These are phyloP conservation scores for Drosophila gunungcola DNA, from an alignment of 1,140 invertebrate genomes.

Conservation along the genomic window DNA sequence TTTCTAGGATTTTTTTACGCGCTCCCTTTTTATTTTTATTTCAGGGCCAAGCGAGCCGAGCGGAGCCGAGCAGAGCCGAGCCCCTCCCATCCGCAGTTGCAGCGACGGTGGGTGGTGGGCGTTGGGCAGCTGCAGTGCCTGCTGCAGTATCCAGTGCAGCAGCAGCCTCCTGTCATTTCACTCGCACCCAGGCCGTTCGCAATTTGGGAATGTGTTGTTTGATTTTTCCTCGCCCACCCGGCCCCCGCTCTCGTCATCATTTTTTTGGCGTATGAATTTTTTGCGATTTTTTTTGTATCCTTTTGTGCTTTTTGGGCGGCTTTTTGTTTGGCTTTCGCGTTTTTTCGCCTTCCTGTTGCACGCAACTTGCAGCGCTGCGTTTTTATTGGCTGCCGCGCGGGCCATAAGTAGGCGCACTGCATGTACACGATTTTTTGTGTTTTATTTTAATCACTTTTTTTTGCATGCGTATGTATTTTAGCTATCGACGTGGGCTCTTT, in stretches of 20 bases:
- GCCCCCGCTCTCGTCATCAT: not conserved
- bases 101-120: not conserved
- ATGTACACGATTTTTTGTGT: slow-evolving; percentile 27
- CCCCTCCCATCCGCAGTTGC: slow-evolving; percentile 49
- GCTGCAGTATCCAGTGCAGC: slow-evolving; percentile 33
- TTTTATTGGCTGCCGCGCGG: slow-evolving; percentile 80
- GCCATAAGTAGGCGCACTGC: slow-evolving; percentile 75
- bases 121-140: slow-evolving; percentile 1
- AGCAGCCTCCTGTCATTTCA: slow-evolving; percentile 75
- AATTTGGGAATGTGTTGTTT: slow-evolving; percentile 57
- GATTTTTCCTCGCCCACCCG: slow-evolving; percentile 47
- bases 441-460: slow-evolving; percentile 22
- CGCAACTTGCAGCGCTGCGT: slow-evolving; percentile 80
- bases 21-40: slow-evolving; percentile 51
- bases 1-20: slow-evolving; percentile 56
- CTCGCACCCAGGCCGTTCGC: slow-evolving; percentile 71
- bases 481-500: slow-evolving; percentile 51
- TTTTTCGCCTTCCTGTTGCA: slow-evolving; percentile 66
- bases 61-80: slow-evolving; percentile 18
- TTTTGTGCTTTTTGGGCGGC: slow-evolving; percentile 66
- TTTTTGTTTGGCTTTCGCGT: slow-evolving; percentile 68
- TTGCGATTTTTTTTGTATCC: slow-evolving; percentile 48
- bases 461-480: slow-evolving; percentile 65
- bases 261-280: slow-evolving; percentile 14
- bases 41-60: slow-evolving; percentile 45